These are phyloP conservation scores for Calypte anna DNA, from an alignment of 2,113 vertebrate species.

Conservation along the genomic window DNA sequence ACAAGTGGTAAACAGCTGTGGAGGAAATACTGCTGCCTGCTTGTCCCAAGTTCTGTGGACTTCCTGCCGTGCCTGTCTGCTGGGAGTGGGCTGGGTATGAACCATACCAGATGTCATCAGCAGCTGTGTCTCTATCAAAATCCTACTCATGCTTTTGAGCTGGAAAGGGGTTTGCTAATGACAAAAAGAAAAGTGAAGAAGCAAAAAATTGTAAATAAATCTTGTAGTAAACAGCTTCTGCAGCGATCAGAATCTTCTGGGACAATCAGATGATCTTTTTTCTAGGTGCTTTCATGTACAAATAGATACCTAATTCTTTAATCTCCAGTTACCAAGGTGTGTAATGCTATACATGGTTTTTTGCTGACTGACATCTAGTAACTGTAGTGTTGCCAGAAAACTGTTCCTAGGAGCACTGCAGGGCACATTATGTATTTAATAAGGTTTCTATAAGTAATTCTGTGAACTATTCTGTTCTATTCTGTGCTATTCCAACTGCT, in stretches of 20 bases:
- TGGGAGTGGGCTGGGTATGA: neutral
- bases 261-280: fast-evolving
- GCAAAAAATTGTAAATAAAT: neutral
- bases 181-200: neutral
- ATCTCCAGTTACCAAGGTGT: neutral
- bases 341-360: neutral
- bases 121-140: neutral
- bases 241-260: neutral
- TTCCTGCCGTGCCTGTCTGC: neutral
- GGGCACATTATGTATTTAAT: neutral
- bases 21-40: neutral
- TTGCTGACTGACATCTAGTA: neutral
- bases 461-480: neutral
- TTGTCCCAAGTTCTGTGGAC: neutral
- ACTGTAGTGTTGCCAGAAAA: neutral
- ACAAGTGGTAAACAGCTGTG: neutral
- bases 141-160: neutral
- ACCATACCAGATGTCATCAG: neutral
- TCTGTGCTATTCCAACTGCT: fast-evolving
- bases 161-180: neutral
- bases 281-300: neutral
- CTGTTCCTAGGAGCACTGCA: neutral
- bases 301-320: neutral
- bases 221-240: neutral
- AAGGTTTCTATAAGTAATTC: neutral